Conservation (phyloP, 2,113 vertebrate genomes). For the Ceuthmochares aereus region DNA sequence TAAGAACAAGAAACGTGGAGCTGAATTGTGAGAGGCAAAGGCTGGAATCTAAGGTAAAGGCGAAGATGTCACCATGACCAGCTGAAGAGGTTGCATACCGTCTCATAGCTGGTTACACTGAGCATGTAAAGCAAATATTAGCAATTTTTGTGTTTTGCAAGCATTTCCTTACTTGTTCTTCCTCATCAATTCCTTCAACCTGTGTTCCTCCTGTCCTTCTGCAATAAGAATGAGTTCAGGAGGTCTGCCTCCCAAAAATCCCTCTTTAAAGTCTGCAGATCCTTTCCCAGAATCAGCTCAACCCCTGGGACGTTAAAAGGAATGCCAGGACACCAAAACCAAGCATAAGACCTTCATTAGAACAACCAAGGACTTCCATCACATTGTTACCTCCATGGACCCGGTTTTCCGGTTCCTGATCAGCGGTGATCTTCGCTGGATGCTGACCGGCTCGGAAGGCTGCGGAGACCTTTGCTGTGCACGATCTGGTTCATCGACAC, state of each 20-base stretch:
- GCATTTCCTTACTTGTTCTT: background rate
- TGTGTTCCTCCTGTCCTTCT: background rate
- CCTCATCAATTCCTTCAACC: background rate
- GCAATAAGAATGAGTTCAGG: background rate
- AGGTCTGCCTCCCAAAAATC: background rate
- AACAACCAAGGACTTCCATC: rapidly evolving
- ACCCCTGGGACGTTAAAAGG: background rate
- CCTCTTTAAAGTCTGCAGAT: background rate
- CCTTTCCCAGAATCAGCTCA: background rate
- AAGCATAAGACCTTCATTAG: background rate
- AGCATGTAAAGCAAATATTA: background rate
- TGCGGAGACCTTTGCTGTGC: conserved; percentile 77
- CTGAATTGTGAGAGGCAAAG: background rate
- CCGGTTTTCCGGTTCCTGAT: conserved; percentile 92
- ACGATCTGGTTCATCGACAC: conserved; percentile 80
- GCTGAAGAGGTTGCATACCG: background rate
- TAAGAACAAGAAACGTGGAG: background rate
- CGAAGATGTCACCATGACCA: background rate
- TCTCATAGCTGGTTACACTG: background rate
- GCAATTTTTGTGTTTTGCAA: background rate
- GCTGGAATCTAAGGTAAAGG: background rate
- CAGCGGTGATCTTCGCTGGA: conserved; percentile 88
- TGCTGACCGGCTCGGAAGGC: conserved; percentile 79
- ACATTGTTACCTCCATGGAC: conserved; percentile 92
- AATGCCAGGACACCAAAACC: background rate